These are phyloP conservation scores for Pseudoatta argentina DNA, from an alignment of 1,140 invertebrate genomes.

Conservation along the genomic window DNA sequence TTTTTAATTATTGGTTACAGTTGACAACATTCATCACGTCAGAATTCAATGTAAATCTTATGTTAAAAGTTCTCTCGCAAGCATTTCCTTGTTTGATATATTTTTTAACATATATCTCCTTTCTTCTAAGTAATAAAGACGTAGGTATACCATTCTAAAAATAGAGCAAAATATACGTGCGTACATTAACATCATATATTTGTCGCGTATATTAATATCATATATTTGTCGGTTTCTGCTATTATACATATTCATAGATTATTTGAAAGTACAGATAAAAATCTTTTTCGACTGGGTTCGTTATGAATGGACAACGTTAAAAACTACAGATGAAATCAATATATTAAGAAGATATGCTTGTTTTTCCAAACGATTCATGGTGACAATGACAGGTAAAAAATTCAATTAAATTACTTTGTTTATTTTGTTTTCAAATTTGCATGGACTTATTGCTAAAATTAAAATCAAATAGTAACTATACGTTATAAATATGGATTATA, in stretches of 20 bases:
- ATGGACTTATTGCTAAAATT: background rate
- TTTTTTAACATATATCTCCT: constrained; percentile 6
- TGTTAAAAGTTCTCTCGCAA: constrained; percentile 10
- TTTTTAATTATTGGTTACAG: constrained; percentile 31
- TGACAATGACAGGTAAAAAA: background rate
- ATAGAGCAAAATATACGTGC: background rate
- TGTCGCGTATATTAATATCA: background rate
- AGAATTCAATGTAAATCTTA: background rate
- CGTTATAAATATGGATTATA: background rate
- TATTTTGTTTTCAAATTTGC: background rate
- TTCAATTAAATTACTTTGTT: background rate
- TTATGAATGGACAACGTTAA: constrained; percentile 9
- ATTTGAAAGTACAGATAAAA: constrained; percentile 42
- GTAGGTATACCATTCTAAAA: constrained; percentile 4
- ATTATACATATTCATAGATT: constrained; percentile 20
- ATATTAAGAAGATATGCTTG: constrained; percentile 41
- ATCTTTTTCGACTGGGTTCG: background rate
- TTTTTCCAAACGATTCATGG: background rate
- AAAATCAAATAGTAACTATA: background rate
- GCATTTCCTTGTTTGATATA: background rate
- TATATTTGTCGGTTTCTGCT: background rate
- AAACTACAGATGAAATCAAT: constrained; percentile 21
- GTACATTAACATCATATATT: background rate
- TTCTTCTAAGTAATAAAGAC: background rate
- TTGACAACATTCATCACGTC: constrained; percentile 23